Evolutionary conservation across 2,888 invertebrate species (phyloP).

Genomic region (Philereme vetulata): DNA sequence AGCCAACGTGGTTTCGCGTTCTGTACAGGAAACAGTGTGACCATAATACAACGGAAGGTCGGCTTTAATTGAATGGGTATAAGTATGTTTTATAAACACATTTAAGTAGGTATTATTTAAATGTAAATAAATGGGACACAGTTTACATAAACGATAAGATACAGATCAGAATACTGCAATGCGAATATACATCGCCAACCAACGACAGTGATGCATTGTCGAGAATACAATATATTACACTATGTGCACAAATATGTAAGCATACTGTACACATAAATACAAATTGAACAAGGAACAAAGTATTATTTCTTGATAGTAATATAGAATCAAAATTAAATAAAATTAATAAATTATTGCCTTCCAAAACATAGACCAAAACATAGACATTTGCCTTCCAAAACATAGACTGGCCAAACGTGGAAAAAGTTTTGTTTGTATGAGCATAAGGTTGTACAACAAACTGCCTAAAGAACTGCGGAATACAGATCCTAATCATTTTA

Average conservation of each 20-base stretch:
- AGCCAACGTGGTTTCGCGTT: conserved; percentile 31
- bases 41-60: conserved; percentile 34
- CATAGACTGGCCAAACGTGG: too few species aligned
- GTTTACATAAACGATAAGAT: conserved; percentile 16
- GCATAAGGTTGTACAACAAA: too few species aligned
- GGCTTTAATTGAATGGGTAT: conserved; percentile 35
- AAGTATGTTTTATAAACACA: conserved; percentile 22
- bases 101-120: conserved; percentile 16
- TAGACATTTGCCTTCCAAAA: too few species aligned
- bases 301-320: not conserved
- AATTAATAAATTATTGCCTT: too few species aligned
- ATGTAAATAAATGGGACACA: conserved; percentile 24
- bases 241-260: not conserved
- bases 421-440: too few species aligned
- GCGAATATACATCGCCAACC: conserved; percentile 18
- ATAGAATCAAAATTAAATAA: too few species aligned
- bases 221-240: conserved; percentile 11
- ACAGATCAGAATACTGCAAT: conserved; percentile 24
- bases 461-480: too few species aligned
- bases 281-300: not conserved
- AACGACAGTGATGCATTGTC: conserved; percentile 27
- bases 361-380: too few species aligned
- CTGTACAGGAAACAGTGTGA: conserved; percentile 34
- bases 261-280: too few species aligned
- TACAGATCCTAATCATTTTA: too few species aligned